A percentile compares a stretch with the other conserved stretches of the same genome.
phyloP scores from a whole-genome alignment of 1,140 invertebrate species.

The Pogonognathellus flavescens region DNA sequence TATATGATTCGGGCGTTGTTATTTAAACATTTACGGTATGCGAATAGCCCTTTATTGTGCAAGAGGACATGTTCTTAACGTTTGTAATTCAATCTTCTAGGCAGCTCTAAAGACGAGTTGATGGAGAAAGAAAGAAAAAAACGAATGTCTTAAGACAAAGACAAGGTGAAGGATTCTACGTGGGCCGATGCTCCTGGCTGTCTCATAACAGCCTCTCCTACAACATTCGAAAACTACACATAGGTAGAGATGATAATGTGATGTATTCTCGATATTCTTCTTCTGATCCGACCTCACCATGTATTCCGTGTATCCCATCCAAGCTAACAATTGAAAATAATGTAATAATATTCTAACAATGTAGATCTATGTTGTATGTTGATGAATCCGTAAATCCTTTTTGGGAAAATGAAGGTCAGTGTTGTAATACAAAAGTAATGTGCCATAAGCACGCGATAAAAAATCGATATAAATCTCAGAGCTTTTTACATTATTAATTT shows the following conservation, averaged over 20 bases:
- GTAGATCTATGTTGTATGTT: neutral
- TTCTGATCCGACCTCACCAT: neutral
- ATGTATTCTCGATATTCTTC: neutral
- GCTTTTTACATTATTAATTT: conserved; percentile 23
- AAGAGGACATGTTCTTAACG: no score
- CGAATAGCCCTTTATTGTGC: no score
- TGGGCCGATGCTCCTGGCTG: conserved; percentile 1
- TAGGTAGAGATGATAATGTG: no score
- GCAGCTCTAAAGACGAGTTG: no score
- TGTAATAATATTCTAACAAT: conserved; percentile 5
- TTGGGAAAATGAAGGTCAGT: conserved; percentile 33
- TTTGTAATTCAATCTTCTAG: no score
- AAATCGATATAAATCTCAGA: conserved; percentile 42
- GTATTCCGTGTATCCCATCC: neutral
- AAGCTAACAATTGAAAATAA: neutral
- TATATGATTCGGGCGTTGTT: no score
- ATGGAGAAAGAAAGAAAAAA: neutral
- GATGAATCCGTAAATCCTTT: conserved; percentile 29
- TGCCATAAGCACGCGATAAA: conserved; percentile 46
- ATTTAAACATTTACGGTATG: no score
- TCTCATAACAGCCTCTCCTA: neutral
- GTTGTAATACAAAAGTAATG: neutral
- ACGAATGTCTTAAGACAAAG: neutral
- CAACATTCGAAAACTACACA: no score
- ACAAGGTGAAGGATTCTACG: conserved; percentile 29